phyloP scores from a whole-genome alignment of 2,797 vertebrate genomes.

The Cryptoblepharus egeriae region DNA sequence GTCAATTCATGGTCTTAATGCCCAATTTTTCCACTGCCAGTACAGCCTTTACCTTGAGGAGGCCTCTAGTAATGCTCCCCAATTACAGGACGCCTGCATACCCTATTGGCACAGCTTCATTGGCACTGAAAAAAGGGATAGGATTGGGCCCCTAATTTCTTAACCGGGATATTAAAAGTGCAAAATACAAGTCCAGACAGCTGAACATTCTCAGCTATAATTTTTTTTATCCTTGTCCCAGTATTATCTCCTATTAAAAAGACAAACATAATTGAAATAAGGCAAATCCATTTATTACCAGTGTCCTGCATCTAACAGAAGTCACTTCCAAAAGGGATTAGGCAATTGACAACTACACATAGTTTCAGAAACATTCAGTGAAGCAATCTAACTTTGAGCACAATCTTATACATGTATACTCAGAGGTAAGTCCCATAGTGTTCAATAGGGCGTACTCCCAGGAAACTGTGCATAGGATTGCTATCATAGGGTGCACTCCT shows the following conservation, averaged over 20 bases:
- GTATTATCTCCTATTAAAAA: not conserved
- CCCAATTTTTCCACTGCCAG: no score
- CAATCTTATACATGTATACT: no score
- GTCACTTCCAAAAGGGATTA: conserved; percentile 20
- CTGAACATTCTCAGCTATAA: not conserved
- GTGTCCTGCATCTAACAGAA: conserved; percentile 44
- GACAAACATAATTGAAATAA: conserved; percentile 8
- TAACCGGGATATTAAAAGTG: not conserved
- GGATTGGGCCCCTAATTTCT: not conserved
- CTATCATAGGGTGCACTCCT: no score
- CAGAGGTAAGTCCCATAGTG: no score
- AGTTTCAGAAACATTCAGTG: conserved; percentile 36
- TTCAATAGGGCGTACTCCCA: no score
- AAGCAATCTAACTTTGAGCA: no score
- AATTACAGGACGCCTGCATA: no score
- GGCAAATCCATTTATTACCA: conserved; percentile 36
- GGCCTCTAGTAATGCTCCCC: no score
- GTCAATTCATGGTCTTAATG: not conserved
- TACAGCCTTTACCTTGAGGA: no score
- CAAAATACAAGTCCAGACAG: not conserved
- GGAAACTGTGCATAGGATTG: no score
- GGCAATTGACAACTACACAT: not conserved
- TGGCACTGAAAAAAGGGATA: no score
- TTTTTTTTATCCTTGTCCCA: not conserved
- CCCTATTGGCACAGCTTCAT: no score